Percentiles rank a stretch among this genome's conserved stretches.
phyloP scores from a whole-genome alignment of 2,113 vertebrate genomes.

The Ceyx cyanopectus region DNA sequence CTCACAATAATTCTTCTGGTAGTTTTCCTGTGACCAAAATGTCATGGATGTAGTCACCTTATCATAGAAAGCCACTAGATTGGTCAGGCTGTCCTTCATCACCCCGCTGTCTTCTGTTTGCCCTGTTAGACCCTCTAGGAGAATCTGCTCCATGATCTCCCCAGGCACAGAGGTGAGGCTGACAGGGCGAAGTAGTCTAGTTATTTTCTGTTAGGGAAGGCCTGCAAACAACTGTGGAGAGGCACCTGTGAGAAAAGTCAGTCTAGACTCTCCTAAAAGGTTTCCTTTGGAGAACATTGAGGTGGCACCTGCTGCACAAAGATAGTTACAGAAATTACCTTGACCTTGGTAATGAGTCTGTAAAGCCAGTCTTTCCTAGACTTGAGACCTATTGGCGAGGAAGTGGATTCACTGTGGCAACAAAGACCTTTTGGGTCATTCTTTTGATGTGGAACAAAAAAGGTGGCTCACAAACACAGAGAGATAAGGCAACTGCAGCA shows the following conservation, averaged over 20 bases:
- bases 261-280: not conserved
- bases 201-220: not conserved
- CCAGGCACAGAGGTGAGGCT: too few species aligned
- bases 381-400: not conserved
- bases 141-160: too few species aligned
- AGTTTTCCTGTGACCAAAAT: not conserved
- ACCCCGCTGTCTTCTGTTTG: too few species aligned
- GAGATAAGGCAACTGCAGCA: not conserved
- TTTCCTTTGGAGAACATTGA: not conserved
- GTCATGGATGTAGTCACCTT: too few species aligned
- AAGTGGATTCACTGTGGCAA: not conserved
- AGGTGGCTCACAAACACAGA: not conserved
- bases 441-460: not conserved
- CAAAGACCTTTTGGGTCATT: not conserved
- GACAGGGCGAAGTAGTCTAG: not conserved
- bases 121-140: too few species aligned
- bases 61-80: too few species aligned
- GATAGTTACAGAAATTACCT: not conserved
- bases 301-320: not conserved
- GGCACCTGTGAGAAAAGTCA: not conserved
- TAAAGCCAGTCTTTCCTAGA: not conserved
- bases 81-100: too few species aligned
- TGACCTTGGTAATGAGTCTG: not conserved
- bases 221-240: not conserved
- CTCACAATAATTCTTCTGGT: not conserved